These are phyloP conservation scores for Lethocerus indicus DNA, from an alignment of 1,140 invertebrate genomes.

Conservation along the genomic window DNA sequence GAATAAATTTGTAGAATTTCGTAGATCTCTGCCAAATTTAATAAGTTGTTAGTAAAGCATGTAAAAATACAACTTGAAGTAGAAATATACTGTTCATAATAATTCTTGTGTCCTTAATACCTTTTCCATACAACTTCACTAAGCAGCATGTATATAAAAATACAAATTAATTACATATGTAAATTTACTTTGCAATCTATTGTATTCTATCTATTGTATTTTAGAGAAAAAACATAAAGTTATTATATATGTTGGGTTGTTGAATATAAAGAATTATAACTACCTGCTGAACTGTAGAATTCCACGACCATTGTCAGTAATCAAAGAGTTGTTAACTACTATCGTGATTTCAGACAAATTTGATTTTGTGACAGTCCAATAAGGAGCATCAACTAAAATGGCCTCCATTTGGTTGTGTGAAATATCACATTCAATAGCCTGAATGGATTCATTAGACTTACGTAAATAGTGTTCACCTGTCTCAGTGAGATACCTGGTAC, in stretches of 20 bases:
- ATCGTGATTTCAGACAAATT: conserved; percentile 72
- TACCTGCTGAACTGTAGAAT: conserved; percentile 63
- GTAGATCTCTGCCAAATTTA: conserved; percentile 47
- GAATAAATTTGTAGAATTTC: conserved; percentile 85
- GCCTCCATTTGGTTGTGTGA: conserved; percentile 64
- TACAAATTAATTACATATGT: too few species aligned
- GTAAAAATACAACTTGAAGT: too few species aligned
- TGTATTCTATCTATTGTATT: neutral
- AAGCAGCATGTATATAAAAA: too few species aligned
- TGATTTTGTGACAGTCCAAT: conserved; percentile 62
- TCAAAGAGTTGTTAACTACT: conserved; percentile 66
- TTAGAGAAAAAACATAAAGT: neutral
- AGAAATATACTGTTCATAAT: too few species aligned
- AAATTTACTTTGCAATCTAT: too few species aligned
- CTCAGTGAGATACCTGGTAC: conserved; percentile 59
- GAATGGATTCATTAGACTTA: conserved; percentile 74
- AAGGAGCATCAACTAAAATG: conserved; percentile 62
- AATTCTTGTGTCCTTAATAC: too few species aligned
- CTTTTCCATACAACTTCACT: too few species aligned
- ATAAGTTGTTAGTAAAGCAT: neutral
- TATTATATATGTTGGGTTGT: neutral
- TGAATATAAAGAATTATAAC: conserved; percentile 6
- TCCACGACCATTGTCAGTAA: conserved; percentile 68
- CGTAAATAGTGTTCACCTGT: conserved; percentile 66
- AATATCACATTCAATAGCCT: conserved; percentile 60